Conservation (phyloP, 2,797 vertebrate species). For the Sebastes matsubarae region DNA sequence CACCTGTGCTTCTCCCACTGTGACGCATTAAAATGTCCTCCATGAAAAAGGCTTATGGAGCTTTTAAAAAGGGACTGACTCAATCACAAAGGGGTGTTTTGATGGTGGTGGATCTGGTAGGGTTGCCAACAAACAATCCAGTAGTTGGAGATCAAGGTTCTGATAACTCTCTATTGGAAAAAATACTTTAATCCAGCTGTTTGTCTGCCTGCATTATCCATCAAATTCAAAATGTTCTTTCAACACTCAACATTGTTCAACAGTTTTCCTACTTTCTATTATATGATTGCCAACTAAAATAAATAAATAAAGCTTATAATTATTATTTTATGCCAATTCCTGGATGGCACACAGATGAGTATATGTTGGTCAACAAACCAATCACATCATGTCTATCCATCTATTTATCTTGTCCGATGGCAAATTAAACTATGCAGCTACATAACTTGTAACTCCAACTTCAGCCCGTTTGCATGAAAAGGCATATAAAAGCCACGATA, state of each 20-base stretch:
- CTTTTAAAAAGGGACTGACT: neutral
- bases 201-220: neutral
- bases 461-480: too few species aligned
- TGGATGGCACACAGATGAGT: neutral
- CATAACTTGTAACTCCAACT: too few species aligned
- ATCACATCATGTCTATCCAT: neutral
- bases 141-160: neutral
- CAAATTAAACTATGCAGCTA: accelerated
- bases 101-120: neutral
- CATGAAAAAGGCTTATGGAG: neutral
- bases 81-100: neutral
- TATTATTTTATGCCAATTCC: neutral
- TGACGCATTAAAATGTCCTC: neutral
- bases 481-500: too few species aligned
- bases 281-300: neutral
- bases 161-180: accelerated
- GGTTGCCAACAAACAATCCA: neutral
- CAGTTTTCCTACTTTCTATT: neutral
- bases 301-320: neutral
- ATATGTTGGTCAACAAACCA: neutral
- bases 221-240: neutral
- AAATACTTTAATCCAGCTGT: neutral
- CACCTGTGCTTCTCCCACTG: neutral
- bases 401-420: neutral
- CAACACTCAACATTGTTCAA: neutral